Base-by-base conservation (phyloP, 2,113 vertebrate genomes). In the Protobothrops flavoviridis region DNA sequence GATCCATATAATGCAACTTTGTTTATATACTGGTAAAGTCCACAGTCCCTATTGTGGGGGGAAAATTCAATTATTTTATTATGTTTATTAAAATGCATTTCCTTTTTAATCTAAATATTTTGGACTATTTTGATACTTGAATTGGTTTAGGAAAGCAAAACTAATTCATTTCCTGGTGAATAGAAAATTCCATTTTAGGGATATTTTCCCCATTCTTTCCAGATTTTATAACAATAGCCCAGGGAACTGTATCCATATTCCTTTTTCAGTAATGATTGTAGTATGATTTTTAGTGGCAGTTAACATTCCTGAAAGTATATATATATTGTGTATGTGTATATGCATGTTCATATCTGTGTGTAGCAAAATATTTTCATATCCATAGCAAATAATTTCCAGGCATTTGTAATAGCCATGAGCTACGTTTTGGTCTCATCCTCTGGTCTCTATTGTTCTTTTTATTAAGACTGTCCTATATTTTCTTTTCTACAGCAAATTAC, bases 401-500 rank as follows among this genome's bases (percentile, higher is more conserved):
- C 48, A 50, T 52, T 50, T 61, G 8, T 13, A 55, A 91, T 93
- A 61, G 39, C 92, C 85, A 59, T 87, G 61, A 94, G 94, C 93
- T 88, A 45, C 92, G 53, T 95, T 85, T 43, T 86, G 92, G 39
- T 23, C 64, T 93, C 93, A 55, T 91, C 10, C 89, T 95, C 93
- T 89, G 92, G 53, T 26, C 93, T 88, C 74, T 93, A 85, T 94
- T 92, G 95, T 91, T 91, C 94, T 95, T 94, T 55, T 87, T 48
- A 90, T 90, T 93, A 90, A 87, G 81, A 64, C 39, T 87, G 89
- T 87, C 23, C 50, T 87, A 48, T 90, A 50, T 8, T 64, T 87
- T 56, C 56, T n/a, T 50, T 87, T 64, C 81, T 90, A 24, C 48
- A 64, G 45, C 53, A 48, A 92, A 39, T 85, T 91, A 59, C 3